Conservation (phyloP, 2,888 invertebrate genomes). For the Terebella lapidaria region DNA sequence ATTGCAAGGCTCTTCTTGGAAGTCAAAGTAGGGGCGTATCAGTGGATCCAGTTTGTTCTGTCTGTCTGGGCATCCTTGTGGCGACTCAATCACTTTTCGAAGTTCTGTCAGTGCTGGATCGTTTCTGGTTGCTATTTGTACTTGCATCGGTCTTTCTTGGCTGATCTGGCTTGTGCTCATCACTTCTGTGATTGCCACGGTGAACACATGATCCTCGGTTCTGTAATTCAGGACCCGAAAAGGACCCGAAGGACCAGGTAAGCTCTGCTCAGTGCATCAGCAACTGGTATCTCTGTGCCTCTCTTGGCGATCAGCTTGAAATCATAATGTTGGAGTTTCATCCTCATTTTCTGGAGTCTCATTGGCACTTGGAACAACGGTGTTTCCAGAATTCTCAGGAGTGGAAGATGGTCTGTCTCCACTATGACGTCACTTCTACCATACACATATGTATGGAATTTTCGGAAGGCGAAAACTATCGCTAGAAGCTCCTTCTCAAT, state of each 20-base stretch:
- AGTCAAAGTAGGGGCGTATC: background rate
- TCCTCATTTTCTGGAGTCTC: slow-evolving; percentile 15
- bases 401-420: slow-evolving; percentile 19
- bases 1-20: background rate
- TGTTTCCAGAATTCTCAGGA: slow-evolving; percentile 16
- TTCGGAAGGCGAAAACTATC: slow-evolving; percentile 11
- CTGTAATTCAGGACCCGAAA: no score
- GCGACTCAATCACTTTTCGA: background rate
- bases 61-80: background rate
- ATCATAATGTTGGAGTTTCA: slow-evolving; percentile 17
- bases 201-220: background rate
- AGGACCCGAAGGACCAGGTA: no score
- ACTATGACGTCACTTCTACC: slow-evolving; percentile 15
- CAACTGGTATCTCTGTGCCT: slow-evolving; percentile 19
- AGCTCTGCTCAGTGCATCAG: slow-evolving; percentile 14
- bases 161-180: background rate
- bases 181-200: background rate
- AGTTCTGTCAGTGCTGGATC: no score
- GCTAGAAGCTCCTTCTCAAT: slow-evolving; percentile 19
- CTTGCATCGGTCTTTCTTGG: background rate
- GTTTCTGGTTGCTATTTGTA: no score
- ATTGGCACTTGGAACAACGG: slow-evolving; percentile 15
- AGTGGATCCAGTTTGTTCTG: background rate
- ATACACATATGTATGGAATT: no score
- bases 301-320: slow-evolving; percentile 13